Conservation (phyloP, 2,888 invertebrate genomes). For the Temnothorax rugatulus region DNA sequence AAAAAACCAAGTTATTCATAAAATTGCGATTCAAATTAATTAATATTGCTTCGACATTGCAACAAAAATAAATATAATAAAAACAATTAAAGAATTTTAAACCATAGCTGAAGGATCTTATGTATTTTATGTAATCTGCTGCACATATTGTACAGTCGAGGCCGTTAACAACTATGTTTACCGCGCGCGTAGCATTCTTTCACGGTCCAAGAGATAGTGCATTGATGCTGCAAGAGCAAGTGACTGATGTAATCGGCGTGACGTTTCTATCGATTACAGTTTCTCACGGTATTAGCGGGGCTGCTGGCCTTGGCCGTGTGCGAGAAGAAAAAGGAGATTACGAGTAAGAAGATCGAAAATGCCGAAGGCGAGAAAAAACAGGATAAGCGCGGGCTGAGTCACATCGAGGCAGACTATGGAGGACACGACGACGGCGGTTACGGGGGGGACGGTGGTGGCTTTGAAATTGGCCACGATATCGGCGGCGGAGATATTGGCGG, state of each 20-base stretch:
- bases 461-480: constrained; percentile 68
- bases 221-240: constrained; percentile 1
- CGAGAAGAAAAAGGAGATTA: constrained; percentile 85
- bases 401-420: constrained; percentile 78
- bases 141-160: not conserved
- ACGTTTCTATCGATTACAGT: constrained; percentile 69
- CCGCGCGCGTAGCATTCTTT: not conserved
- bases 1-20: not conserved
- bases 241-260: constrained; percentile 6
- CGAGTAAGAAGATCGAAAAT: constrained; percentile 78
- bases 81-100: not conserved
- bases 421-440: constrained; percentile 71
- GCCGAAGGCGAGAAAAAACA: constrained; percentile 89
- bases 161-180: not conserved
- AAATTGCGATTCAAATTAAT: not conserved
- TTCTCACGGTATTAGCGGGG: constrained; percentile 76
- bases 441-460: constrained; percentile 64
- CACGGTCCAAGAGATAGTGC: not conserved
- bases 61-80: not conserved
- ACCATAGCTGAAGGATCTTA: too few relatives aligned
- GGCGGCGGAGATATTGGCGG: constrained; percentile 73
- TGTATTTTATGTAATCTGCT: not conserved
- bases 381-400: constrained; percentile 91
- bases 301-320: constrained; percentile 78
- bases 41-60: not conserved